Base-by-base conservation (phyloP, 2,113 vertebrate species). In the Corynorhinus townsendii region DNA sequence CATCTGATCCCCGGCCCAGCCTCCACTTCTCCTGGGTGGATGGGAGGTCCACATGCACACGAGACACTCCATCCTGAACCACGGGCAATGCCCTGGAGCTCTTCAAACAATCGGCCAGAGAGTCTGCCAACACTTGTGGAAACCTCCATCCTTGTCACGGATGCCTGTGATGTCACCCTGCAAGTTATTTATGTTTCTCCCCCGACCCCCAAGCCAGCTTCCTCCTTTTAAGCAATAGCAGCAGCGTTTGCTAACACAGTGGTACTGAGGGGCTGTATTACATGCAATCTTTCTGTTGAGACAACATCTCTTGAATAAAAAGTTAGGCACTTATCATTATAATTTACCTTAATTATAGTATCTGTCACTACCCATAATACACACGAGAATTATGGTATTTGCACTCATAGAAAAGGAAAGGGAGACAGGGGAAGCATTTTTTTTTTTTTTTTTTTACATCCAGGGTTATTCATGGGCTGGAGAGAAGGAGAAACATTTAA, bases 111-210 rank as follows among this genome's bases (percentile, higher is more conserved):
- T 1, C 4, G 2, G 2, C 56, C 35, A 54, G 38, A 28, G 14
- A 14, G 15, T 1, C 68, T 4, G 6, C 12, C 0, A 3, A 43
- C 33, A 33, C 66, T 49, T 75, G 16, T 0, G 2, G 49, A 22
- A 69, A 22, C 4, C 2, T 1, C 12, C 19, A 2, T 0, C 24
- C 33, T 6, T 26, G 12, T 69, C 40, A 2, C 5, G 12, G 26
- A 24, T 19, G 26, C 8, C 0, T 0, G 6, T 16, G 1, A 19
- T 16, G 11, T 22, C 17, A 0, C 45, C 38, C 3, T 0, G 1
- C 35, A 35, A 33, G n/a, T 33, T 20, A 5, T 5, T 75, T 15
- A 22, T 2, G 38, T 20, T n/a, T 40, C 43, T 45, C 28, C 30
- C 7, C 2, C 2, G 0, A 2, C 11, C 43, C 1, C 20, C 16